Base-by-base conservation (phyloP, 2,113 vertebrate genomes). In the Rafetus swinhoei region DNA sequence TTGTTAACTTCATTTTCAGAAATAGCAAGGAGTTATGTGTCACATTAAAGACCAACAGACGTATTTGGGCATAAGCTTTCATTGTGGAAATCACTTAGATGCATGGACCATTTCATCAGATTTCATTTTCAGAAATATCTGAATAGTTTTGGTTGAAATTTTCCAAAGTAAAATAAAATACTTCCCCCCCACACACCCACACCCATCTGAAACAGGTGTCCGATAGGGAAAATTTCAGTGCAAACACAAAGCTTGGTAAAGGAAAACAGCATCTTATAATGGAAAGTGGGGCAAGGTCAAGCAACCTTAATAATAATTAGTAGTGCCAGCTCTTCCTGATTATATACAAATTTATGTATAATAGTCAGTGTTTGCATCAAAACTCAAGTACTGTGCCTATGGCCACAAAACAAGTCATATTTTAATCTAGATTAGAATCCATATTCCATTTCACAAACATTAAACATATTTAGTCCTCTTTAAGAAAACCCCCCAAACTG, bases 401-500 rank as follows among this genome's bases (percentile, higher is more conserved):
- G 39, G 84, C n/a, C n/a, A 92, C 87, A 90, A 13, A 19, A 87
- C 2, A 29, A 1, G 83, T 88, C 74, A 7, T 65, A n/a, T 21
- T 53, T 74, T 54, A 79, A 5, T 82, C 12, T 65, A 14, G 21
- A 9, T n/a, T 3, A 9, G 2, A 0, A n/a, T 1, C 32, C 7
- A n/a, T 65, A 54, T 4, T 77, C 62, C 1, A 81, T 94, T 69
- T n/a, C 62, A 69, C 1, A 88, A 25, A 12, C 0, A 4, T 72
- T 72, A 77, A 91, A 0, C 0, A 55, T 13, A 5, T n/a, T 18
- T n/a, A 9, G 57, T 59, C 56, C 52, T 3, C 0, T 59, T 7
- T 32, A 57, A 81, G 32, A 21, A 14, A 86, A 24, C 1, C 1
- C 1, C 81, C 24, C 6, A 56, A 32, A 84, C 4, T 57, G 76